phyloP scores from a whole-genome alignment of 2,888 invertebrate genomes.

The Trileptium ribeirensis region DNA sequence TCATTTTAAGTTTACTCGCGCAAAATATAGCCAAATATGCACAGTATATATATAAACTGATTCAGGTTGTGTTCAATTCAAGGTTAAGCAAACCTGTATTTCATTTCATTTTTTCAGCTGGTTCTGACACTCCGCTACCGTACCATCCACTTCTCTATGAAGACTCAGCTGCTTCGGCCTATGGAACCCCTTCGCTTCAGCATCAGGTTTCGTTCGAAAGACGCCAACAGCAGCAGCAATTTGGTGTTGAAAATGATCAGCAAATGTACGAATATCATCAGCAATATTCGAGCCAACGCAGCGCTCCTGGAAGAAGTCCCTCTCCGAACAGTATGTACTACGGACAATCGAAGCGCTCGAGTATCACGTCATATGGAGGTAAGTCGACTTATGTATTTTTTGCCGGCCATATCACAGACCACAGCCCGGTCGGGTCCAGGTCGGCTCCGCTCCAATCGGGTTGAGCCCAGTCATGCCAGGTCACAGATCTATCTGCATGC shows the following conservation, averaged over 20 bases:
- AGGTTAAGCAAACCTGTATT: no score
- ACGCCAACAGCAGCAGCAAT: background rate
- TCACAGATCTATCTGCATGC: no score
- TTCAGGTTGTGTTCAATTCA: no score
- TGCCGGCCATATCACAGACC: no score
- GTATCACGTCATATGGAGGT: constrained; percentile 59
- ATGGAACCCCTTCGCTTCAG: background rate
- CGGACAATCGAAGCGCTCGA: constrained; percentile 62
- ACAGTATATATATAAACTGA: no score
- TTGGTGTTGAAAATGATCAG: background rate
- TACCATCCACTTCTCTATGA: constrained; percentile 47
- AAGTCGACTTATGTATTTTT: no score
- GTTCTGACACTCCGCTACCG: constrained; percentile 45
- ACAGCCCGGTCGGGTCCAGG: no score
- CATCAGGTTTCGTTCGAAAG: background rate
- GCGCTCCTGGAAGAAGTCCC: constrained; percentile 20
- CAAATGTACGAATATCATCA: background rate
- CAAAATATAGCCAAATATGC: no score
- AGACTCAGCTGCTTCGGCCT: background rate
- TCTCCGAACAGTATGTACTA: constrained; percentile 57
- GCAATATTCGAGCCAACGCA: background rate
- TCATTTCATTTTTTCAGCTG: no score
- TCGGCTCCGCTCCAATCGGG: no score
- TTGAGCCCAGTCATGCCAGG: no score
- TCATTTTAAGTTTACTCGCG: no score